Evolutionary conservation across 2,888 invertebrate species (phyloP), one percentile per base, ranked within the genome.

Genomic region (Theretra japonica): DNA sequence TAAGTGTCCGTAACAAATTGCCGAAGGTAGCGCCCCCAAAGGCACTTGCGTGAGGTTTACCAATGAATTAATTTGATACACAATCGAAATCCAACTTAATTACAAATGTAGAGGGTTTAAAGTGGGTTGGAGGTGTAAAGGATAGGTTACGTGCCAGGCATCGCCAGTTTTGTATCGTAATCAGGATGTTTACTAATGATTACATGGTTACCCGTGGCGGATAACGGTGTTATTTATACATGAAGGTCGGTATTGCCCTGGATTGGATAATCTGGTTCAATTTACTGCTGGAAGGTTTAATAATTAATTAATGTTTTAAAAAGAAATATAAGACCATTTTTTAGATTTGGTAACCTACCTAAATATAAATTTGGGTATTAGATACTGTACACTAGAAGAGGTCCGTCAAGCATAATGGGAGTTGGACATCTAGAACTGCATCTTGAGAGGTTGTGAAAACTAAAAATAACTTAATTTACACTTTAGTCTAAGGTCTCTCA

Each of bases 31-130:
- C 87, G 81, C 80, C 82, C 83, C 83, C 84, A 87, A 87, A 83
- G 77, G 73, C 75, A 73, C 78, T 88, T 81, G 87, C 88, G 85
- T 88, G 87, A 82, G 83, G 80, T 80, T 80, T 83, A 83, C 82
- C 82, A 82, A 81, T 81, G 81, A 81, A 79, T 82, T 80, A 80
- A 80, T 75, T 72, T 57, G 65, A 69, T 50, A 73, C 62, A 76
- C 76, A 69, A 71, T 72, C 70, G 83, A 70, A 81, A 73, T 76
- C 59, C 73, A 75, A 83, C 75, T 71, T 83, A 80, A 75, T 60
- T 23, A 28, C 59, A 4, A n/a, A 2, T 1, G 0, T 0, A 28
- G 72, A 83, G 76, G 80, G 79, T 75, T 70, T 70, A 74, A 73
- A 75, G 50, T 72, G 15, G 65, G 5, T 56, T 21, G 56, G 11